These are phyloP conservation scores for Scolopax bukidnonensis DNA, from an alignment of 2,797 vertebrate genomes.

Conservation along the genomic window DNA sequence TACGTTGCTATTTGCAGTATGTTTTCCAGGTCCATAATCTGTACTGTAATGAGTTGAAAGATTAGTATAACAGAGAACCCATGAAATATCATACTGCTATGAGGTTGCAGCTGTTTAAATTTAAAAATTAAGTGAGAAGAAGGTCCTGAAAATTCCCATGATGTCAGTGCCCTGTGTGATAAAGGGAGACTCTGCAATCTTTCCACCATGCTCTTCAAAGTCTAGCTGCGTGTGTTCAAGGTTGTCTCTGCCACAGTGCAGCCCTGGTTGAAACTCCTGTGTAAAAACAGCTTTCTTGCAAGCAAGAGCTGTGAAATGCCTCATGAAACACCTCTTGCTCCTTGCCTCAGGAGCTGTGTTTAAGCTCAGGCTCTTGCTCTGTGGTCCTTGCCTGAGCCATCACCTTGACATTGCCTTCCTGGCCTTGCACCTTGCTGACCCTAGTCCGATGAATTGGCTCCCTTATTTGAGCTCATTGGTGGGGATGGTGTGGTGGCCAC, in stretches of 20 bases:
- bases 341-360: neutral
- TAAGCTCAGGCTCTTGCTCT: neutral
- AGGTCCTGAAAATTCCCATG: neutral
- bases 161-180: neutral
- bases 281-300: neutral
- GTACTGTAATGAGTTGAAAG: neutral
- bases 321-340: neutral
- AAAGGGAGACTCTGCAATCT: neutral
- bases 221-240: neutral
- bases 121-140: neutral
- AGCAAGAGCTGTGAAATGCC: neutral
- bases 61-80: neutral
- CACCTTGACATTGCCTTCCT: accelerated
- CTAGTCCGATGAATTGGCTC: neutral
- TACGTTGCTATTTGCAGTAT: neutral
- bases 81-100: neutral
- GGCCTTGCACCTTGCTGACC: neutral
- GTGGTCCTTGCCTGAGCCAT: neutral
- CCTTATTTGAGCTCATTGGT: neutral
- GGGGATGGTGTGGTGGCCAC: accelerated
- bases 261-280: neutral
- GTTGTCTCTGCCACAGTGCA: neutral
- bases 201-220: neutral
- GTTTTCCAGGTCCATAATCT: neutral
- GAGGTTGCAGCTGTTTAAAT: neutral